Percentiles rank a stretch among this genome's conserved stretches.
These are phyloP conservation scores for Denticeps clupeoides DNA, from an alignment of 2,797 vertebrate genomes.

Conservation along the genomic window DNA sequence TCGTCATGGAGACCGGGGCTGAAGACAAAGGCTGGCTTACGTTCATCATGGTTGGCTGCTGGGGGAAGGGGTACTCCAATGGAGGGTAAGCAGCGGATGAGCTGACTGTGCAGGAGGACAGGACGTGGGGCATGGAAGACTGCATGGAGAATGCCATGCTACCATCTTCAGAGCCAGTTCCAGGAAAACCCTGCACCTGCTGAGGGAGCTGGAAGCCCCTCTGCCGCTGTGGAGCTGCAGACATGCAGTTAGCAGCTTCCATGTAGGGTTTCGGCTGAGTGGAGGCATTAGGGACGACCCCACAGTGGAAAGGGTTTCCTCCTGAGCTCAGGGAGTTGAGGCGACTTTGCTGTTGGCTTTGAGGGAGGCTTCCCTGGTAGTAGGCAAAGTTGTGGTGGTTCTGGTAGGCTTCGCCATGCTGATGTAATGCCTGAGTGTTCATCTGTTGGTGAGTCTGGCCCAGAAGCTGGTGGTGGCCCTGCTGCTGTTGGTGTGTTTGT, in stretches of 20 bases:
- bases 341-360: slow-evolving; percentile 53
- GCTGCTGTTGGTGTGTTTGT: slow-evolving; percentile 69
- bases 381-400: slow-evolving; percentile 79
- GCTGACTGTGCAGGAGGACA: slow-evolving; percentile 73
- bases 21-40: slow-evolving; percentile 68
- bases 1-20: slow-evolving; percentile 55
- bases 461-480: slow-evolving; percentile 65
- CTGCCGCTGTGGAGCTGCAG: slow-evolving; percentile 50
- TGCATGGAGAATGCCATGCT: slow-evolving; percentile 65
- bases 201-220: slow-evolving; percentile 57
- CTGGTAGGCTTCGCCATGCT: slow-evolving; percentile 71
- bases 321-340: slow-evolving; percentile 54
- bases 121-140: slow-evolving; percentile 58
- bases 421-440: slow-evolving; percentile 73
- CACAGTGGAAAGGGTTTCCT: slow-evolving; percentile 52
- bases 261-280: slow-evolving; percentile 71
- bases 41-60: slow-evolving; percentile 67
- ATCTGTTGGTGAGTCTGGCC: slow-evolving; percentile 71
- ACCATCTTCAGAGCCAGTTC: slow-evolving; percentile 51
- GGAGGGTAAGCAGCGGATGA: slow-evolving; percentile 61
- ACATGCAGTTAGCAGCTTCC: slow-evolving; percentile 53
- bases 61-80: slow-evolving; percentile 78
- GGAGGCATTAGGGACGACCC: slow-evolving; percentile 55
- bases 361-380: slow-evolving; percentile 71
- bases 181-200: slow-evolving; percentile 66